Evolutionary conservation across 2,113 vertebrate species (phyloP).

Genomic region (Percopsis transmontana): DNA sequence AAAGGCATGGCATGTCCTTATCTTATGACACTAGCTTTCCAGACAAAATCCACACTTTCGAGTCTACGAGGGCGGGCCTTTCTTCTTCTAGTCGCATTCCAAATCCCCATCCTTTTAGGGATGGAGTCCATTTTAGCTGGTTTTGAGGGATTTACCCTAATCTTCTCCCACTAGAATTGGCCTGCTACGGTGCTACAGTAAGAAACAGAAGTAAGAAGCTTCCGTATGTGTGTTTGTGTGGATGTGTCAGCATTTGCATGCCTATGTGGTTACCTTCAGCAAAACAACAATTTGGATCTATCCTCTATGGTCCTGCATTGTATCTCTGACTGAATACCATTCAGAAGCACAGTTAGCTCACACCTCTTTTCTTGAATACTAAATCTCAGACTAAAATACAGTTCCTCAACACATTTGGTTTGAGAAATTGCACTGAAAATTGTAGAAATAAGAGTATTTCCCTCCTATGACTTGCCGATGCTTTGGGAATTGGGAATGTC

Average conservation of each 20-base stretch:
- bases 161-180: constrained; percentile 22
- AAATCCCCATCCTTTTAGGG: constrained; percentile 30
- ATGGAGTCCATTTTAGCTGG: constrained; percentile 43
- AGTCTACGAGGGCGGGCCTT: constrained; percentile 54
- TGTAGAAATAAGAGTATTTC: no score
- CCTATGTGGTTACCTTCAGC: not conserved
- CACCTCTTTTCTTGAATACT: no score
- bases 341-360: not conserved
- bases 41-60: constrained; percentile 50
- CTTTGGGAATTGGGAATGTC: no score
- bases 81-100: constrained; percentile 48
- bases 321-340: constrained; percentile 8
- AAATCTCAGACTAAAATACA: no score
- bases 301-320: constrained; percentile 32
- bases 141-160: constrained; percentile 41
- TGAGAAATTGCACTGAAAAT: no score
- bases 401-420: no score
- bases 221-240: not conserved
- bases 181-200: not conserved
- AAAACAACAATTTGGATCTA: constrained; percentile 48
- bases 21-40: constrained; percentile 54
- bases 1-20: constrained; percentile 67
- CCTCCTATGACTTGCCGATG: no score
- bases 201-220: not conserved
- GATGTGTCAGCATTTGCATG: constrained; percentile 16